These are phyloP conservation scores for Masnerella sp. DNA, from an alignment of 2,888 invertebrate species.

Conservation along the genomic window DNA sequence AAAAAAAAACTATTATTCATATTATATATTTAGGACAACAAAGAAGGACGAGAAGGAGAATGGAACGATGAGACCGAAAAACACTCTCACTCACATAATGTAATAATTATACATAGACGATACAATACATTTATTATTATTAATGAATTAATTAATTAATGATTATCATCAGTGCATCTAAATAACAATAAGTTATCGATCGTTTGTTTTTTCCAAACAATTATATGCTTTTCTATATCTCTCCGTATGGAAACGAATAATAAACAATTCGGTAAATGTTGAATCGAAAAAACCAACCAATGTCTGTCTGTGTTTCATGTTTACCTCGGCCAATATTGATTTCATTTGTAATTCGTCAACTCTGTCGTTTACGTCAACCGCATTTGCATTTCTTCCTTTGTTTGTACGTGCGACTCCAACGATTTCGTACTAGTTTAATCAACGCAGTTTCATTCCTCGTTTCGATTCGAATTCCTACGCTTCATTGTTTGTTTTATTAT, in stretches of 20 bases:
- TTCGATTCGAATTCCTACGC: slow-evolving; percentile 10
- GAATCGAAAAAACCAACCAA: slow-evolving; percentile 61
- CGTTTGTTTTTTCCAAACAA: slow-evolving; percentile 76
- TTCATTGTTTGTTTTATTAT: slow-evolving; percentile 34
- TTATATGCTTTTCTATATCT: slow-evolving; percentile 78
- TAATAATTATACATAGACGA: slow-evolving; percentile 77
- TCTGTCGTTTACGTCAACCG: slow-evolving; percentile 42
- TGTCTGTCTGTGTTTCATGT: slow-evolving; percentile 50
- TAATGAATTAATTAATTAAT: slow-evolving; percentile 67
- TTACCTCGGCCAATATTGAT: slow-evolving; percentile 41
- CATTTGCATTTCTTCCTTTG: slow-evolving; percentile 55
- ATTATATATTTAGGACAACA: slow-evolving; percentile 67
- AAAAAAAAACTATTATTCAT: slow-evolving; percentile 69
- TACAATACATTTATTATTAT: slow-evolving; percentile 69
- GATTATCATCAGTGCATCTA: slow-evolving; percentile 76
- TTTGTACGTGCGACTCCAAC: slow-evolving; percentile 30
- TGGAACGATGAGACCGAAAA: slow-evolving; percentile 6
- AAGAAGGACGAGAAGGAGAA: slow-evolving; percentile 21
- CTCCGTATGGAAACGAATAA: slow-evolving; percentile 77
- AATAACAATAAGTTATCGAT: slow-evolving; percentile 77
- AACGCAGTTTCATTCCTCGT: slow-evolving; percentile 18
- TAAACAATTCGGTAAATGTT: slow-evolving; percentile 77
- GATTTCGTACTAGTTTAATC: slow-evolving; percentile 36
- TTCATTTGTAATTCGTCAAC: slow-evolving; percentile 51
- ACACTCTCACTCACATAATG: slow-evolving; percentile 75